Evolutionary conservation across 2,113 vertebrate genomes (phyloP).

Genomic region (Cynocephalus volans): DNA sequence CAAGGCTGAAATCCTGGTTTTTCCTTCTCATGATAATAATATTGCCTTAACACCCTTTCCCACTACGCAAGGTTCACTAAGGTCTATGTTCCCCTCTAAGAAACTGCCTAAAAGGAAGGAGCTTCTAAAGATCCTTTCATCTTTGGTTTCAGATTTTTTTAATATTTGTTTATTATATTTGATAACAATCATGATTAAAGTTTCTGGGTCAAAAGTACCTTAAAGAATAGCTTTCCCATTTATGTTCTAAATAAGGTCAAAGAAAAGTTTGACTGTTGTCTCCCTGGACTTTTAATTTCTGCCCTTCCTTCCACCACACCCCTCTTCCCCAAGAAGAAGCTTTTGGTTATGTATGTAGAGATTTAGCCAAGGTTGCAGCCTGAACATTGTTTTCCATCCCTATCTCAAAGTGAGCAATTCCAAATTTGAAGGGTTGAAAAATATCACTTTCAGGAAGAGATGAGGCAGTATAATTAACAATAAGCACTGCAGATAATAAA

Average conservation of each 20-base stretch:
- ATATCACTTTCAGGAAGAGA: neutral
- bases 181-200: neutral
- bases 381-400: neutral
- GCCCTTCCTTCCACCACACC: neutral
- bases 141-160: constrained; percentile 20
- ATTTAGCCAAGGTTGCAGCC: neutral
- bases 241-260: constrained; percentile 11
- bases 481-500: neutral
- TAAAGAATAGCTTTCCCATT: neutral
- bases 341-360: neutral
- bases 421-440: constrained; percentile 24
- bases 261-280: neutral
- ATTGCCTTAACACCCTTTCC: neutral
- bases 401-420: neutral
- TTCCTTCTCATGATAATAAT: neutral
- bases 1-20: neutral
- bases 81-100: neutral
- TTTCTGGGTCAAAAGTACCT: neutral
- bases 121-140: neutral
- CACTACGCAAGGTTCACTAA: neutral
- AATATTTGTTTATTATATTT: constrained; percentile 45
- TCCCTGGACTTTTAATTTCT: neutral
- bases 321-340: neutral
- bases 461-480: neutral
- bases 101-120: constrained; percentile 5